A percentile compares a stretch with the other conserved stretches of the same genome.
phyloP scores from a whole-genome alignment of 1,140 invertebrate genomes.

The Ceratoteleas bidentatus region DNA sequence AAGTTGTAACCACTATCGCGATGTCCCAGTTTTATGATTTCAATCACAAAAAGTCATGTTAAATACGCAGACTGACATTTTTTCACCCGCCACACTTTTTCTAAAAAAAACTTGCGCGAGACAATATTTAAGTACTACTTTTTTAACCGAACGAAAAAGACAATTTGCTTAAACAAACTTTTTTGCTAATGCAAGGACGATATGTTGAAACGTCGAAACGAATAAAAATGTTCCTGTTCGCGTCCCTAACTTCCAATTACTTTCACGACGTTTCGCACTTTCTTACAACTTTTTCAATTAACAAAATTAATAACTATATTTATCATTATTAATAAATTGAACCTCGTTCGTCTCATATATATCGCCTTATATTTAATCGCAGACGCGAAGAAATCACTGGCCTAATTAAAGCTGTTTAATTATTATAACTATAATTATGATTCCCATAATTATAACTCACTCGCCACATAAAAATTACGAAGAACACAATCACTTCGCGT shows the following conservation, averaged over 20 bases:
- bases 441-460: constrained; percentile 6
- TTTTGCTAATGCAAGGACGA: no score
- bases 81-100: neutral
- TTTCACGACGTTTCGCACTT: neutral
- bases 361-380: neutral
- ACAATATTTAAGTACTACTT: neutral
- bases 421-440: constrained; percentile 36
- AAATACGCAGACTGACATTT: neutral
- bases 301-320: constrained; percentile 4
- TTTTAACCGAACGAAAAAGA: neutral
- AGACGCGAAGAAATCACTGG: constrained; percentile 30
- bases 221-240: no score
- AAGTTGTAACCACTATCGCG: neutral
- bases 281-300: neutral
- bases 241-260: neutral
- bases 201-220: no score
- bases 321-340: constrained; percentile 12
- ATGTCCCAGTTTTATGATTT: neutral
- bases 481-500: no score
- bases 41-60: neutral
- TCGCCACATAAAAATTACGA: constrained; percentile 2
- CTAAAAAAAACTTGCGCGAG: no score
- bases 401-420: constrained; percentile 32
- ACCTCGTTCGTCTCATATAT: constrained; percentile 2
- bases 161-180: no score